Conservation (phyloP, 2,888 invertebrate species). For the Leucophora obtusa region DNA sequence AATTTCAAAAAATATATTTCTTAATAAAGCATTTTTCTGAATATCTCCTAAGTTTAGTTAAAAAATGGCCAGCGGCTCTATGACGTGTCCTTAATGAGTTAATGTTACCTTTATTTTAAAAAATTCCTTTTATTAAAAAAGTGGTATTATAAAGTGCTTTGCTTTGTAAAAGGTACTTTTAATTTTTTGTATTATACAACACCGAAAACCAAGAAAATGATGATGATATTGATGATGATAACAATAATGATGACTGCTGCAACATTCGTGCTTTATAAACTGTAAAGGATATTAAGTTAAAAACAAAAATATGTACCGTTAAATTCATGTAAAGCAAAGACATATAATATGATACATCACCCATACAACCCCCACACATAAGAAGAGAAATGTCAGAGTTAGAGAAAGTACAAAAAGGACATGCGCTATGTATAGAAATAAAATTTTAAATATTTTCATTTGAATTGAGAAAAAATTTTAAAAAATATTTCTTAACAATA, state of each 20-base stretch:
- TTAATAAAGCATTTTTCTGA: too few species aligned
- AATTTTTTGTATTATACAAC: too few species aligned
- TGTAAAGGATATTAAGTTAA: conserved; percentile 29
- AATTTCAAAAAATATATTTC: too few species aligned
- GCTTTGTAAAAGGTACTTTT: too few species aligned
- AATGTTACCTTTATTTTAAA: too few species aligned
- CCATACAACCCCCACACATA: conserved; percentile 25
- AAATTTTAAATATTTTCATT: background rate
- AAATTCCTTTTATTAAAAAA: too few species aligned
- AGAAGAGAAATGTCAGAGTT: background rate
- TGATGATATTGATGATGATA: too few species aligned
- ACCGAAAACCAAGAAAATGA: too few species aligned
- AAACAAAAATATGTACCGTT: conserved; percentile 48
- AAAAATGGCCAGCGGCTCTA: too few species aligned
- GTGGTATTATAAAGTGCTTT: too few species aligned
- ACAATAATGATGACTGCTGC: conserved; percentile 6
- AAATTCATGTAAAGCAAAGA: conserved; percentile 38
- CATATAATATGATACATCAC: conserved; percentile 6
- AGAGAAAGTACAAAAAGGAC: background rate
- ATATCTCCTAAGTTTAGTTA: too few species aligned
- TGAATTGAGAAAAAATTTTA: background rate
- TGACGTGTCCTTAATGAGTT: too few species aligned
- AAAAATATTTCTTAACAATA: background rate
- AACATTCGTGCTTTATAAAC: conserved; percentile 12
- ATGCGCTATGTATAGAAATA: background rate